Evolutionary conservation across 2,113 vertebrate species (phyloP), one percentile per base, ranked within the genome.

Genomic region (Perca flavescens): DNA sequence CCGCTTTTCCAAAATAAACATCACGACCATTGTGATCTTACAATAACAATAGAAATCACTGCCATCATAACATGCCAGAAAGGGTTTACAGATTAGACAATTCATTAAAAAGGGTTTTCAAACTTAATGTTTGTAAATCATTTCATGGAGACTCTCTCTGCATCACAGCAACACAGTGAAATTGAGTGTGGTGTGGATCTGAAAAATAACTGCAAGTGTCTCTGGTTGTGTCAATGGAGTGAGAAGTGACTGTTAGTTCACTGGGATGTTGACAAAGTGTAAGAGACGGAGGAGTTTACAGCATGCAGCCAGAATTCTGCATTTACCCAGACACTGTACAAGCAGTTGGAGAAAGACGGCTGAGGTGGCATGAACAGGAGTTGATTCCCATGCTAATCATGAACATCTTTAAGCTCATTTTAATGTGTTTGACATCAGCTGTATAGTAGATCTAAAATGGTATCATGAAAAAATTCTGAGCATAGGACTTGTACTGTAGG

Each of bases 41-140:
- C 63, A 73, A 78, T 86, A 88, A 90, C 88, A 91, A 73, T 73
- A 85, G 53, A 87, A 85, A 89, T 86, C 85, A 74, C 61, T 34
- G 21, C 50, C 79, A 79, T 86, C 83, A 82, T 80, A 90, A 91
- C 83, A 90, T 78, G 53, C 85, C 86, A 74, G 69, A 40, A 47
- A 74, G 52, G 22, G 31, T 70, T 67, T 63, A 76, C 67, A 54
- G 68, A 84, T 74, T 6, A 74, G 69, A 79, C 64, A 21, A 71
- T 87, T 77, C 46, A 81, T 87, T 84, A 68, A 28, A 43, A 56
- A 75, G 22, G 34, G 21, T 70, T 88, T 85, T 88, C 83, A 90
- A 89, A 86, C 85, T 82, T 50, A 34, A 34, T 50, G 46, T 65
- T 81, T 54, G 53, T 68, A 22, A 50, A 31, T 76, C 64, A 47